Base-by-base conservation (phyloP, 2,888 invertebrate species). In the Acleris laterana region DNA sequence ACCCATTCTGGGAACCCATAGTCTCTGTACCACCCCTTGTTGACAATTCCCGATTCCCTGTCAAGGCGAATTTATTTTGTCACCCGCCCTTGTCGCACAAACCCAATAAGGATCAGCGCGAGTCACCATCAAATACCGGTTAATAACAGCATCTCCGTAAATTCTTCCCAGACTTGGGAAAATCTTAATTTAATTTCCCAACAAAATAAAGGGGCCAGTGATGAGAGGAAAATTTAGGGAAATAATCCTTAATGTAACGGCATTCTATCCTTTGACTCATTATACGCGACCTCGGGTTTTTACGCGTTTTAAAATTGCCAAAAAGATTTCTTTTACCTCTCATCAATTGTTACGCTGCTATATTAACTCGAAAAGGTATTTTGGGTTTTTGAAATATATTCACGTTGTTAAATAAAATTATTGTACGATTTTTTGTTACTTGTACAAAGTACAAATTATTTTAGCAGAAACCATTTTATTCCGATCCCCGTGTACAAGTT, bases 71-170 rank as follows among this genome's bases (percentile, higher is more conserved):
- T 87, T 85, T 85, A 85, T 85, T 84, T 81, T 80, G 70, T 71
- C 71, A 62, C 62, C 50, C 65, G 61, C 80, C 83, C 84, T 77
- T 75, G 74, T 49, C 49, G 28, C 72, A 76, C 77, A 83, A 86
- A 88, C 85, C 81, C 83, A 87, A 88, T 88, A 87, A 87, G 84
- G 84, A 87, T 87, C 86, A 84, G 77, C 78, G 77, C 75, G 77
- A 79, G 71, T 68, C 61, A 63, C 66, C 65, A 55, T 71, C 76
- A 81, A 78, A 82, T 76, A 76, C 77, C 74, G 75, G 78, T 76
- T 78, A 79, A 80, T 79, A 80, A 80, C 80, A 76, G 71, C 80
- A 79, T 81, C 77, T 72, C 74, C 71, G 65, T 50, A 48, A 60
- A 64, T 52, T 61, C 52, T 52, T 28, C 22, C 75, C 75, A 77